A percentile compares a stretch with the other conserved stretches of the same genome.
Conservation (phyloP, 1,140 invertebrate species). For the Drosophila chauvacae region DNA sequence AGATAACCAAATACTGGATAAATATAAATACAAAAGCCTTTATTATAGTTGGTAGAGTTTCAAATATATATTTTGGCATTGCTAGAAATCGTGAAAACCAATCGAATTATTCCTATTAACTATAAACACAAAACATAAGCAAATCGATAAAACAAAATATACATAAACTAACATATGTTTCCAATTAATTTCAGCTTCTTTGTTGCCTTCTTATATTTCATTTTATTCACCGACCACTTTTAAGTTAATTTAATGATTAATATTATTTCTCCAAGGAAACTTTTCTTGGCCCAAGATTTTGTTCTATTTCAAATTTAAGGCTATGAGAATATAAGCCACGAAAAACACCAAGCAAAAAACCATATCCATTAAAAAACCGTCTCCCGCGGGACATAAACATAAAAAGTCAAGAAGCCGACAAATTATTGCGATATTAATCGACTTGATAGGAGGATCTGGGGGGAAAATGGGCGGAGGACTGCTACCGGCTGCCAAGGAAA, state of each 20-base stretch:
- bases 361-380: conserved; percentile 17
- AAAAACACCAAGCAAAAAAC: neutral
- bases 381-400: conserved; percentile 18
- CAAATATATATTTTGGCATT: neutral
- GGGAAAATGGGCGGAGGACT: conserved; percentile 8
- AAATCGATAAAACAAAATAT: neutral
- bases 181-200: neutral
- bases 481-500: conserved; percentile 4
- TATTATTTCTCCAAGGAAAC: neutral
- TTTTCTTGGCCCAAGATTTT: neutral
- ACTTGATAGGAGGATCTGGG: conserved; percentile 20
- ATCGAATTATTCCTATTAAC: neutral
- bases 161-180: neutral
- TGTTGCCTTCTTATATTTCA: neutral
- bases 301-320: conserved; percentile 3
- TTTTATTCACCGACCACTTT: neutral
- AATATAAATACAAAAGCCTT: neutral
- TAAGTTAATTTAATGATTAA: neutral
- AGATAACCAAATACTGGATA: neutral
- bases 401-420: conserved; percentile 30
- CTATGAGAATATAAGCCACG: conserved; percentile 7
- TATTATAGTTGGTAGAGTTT: neutral
- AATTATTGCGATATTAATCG: conserved; percentile 48
- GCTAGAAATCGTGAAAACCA: neutral
- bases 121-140: neutral